Base-by-base conservation (phyloP, 2,888 invertebrate genomes). In the Frankliniella fusca region DNA sequence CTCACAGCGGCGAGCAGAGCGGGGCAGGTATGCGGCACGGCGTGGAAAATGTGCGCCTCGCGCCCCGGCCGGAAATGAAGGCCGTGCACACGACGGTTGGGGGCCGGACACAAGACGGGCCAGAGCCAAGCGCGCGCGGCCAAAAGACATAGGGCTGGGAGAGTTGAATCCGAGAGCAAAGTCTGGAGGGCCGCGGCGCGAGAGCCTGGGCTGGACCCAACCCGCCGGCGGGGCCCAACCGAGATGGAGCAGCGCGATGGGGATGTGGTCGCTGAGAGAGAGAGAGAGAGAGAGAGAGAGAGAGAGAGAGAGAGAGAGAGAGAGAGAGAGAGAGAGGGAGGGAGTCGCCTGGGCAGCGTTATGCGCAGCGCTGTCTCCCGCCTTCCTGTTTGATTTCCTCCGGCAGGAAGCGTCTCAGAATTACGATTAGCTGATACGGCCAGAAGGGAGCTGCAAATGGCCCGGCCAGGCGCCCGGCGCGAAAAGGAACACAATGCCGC, bases 331-430 rank as follows among this genome's bases (percentile, higher is more conserved):
- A 38, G 38, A 38, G 38, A 38, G 38, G 5, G 38, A 5, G 38
- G 3, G 38, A 38, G 61, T 5, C 61, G 61, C 61, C 15, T 61
- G 54, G 38, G 38, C 38, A 38, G 38, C 38, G 38, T 38, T 38
- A 38, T 54, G 70, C 70, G 18, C 54, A 12, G 70, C 27, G 70
- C 70, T 76, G 70, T 76, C 70, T 23, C 70, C 27, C n/a, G 23
- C 70, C 70, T 76, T 76, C 70, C 70, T 76, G 70, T 76, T 76
- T 76, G 70, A 76, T 76, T 76, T 76, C 70, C 70, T 76, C 70
- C 70, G 70, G 27, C 70, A 76, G 70, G 70, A 76, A 76, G 27
- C 70, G 70, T 76, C 70, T 76, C 70, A 76, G 70, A 76, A 76
- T 76, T 76, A 76, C 70, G 70, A 76, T 76, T 76, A 76, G 70